Conservation (phyloP, 2,888 invertebrate genomes). For the Cantharis lateralis region DNA sequence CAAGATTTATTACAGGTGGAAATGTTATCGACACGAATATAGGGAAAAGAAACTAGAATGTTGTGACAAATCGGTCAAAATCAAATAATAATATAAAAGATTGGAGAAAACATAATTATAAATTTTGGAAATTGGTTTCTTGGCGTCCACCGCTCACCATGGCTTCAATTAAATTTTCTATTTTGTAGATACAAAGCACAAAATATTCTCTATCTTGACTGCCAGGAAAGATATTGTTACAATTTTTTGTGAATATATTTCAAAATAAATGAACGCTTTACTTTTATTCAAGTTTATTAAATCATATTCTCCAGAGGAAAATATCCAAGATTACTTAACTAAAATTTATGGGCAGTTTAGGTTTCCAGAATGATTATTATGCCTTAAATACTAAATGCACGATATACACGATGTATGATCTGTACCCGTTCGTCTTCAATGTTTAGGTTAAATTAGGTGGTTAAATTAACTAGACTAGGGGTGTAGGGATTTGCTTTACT, state of each 20-base stretch:
- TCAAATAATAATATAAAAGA: no score
- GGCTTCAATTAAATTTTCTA: neutral
- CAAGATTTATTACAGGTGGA: neutral
- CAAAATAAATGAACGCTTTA: neutral
- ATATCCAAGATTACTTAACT: slow-evolving; percentile 35
- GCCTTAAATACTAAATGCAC: slow-evolving; percentile 19
- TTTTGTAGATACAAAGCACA: neutral
- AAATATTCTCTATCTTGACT: neutral
- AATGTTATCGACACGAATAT: neutral
- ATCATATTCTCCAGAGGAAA: slow-evolving; percentile 23
- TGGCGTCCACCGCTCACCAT: neutral
- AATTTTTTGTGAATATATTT: neutral
- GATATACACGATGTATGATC: slow-evolving; percentile 17
- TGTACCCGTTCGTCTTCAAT: slow-evolving; percentile 14
- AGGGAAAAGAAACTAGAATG: neutral
- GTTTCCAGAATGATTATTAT: slow-evolving; percentile 19
- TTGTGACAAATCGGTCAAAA: no score
- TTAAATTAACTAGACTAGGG: slow-evolving; percentile 23
- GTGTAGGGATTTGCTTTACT: slow-evolving; percentile 10
- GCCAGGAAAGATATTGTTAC: neutral
- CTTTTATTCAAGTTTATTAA: neutral
- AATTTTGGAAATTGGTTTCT: neutral
- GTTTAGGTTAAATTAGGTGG: slow-evolving; percentile 17
- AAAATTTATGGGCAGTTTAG: slow-evolving; percentile 32
- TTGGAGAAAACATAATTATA: neutral